phyloP scores from a whole-genome alignment of 2,113 vertebrate species.

The Pterocles burchelli region DNA sequence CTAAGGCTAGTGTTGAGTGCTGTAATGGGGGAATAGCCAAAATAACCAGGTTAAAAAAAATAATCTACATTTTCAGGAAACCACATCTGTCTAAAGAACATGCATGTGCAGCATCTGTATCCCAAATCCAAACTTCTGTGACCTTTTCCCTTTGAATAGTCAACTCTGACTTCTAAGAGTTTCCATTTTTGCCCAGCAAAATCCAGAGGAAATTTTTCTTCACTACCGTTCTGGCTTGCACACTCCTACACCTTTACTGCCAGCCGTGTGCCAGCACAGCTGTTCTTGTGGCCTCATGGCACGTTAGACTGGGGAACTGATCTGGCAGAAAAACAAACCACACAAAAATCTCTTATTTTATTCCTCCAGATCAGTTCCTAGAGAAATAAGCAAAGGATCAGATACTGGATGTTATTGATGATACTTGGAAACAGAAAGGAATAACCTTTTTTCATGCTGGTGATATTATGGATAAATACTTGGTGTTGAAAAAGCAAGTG shows the following conservation, averaged over 20 bases:
- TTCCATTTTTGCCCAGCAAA: background rate
- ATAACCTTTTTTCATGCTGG: background rate
- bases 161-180: background rate
- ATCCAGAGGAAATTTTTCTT: background rate
- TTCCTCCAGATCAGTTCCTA: background rate
- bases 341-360: background rate
- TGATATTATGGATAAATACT: background rate
- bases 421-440: too few relatives aligned
- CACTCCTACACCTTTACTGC: background rate
- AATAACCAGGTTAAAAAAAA: background rate
- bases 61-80: background rate
- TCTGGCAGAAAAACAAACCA: background rate
- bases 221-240: background rate
- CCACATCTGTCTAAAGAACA: background rate
- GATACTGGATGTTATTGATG: background rate
- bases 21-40: background rate
- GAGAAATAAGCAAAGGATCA: background rate
- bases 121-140: background rate
- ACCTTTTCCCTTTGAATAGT: background rate
- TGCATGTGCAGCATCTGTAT: background rate
- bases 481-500: background rate
- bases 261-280: background rate
- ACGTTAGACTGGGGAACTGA: background rate
- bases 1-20: background rate
- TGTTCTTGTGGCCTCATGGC: background rate